A percentile compares a stretch with the other conserved stretches of the same genome.
phyloP scores from a whole-genome alignment of 2,888 invertebrate genomes.

The Toxonevra muliebris region DNA sequence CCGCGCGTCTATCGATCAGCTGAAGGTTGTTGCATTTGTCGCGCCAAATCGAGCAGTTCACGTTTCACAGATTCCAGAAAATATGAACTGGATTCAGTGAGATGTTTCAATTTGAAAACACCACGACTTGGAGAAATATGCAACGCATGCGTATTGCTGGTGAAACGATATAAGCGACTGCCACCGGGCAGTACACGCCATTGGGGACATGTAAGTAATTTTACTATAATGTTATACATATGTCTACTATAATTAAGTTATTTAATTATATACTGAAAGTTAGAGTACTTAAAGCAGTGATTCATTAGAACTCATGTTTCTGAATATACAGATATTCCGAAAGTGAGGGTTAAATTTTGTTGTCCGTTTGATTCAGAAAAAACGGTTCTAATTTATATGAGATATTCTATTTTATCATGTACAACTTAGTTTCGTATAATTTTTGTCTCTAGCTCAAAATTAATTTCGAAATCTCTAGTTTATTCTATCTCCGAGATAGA shows the following conservation, averaged over 20 bases:
- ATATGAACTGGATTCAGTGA: slow-evolving; percentile 82
- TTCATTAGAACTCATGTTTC: no score
- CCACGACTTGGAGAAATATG: slow-evolving; percentile 84
- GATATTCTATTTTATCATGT: no score
- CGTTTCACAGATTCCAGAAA: slow-evolving; percentile 85
- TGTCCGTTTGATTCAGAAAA: no score
- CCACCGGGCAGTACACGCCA: slow-evolving; percentile 76
- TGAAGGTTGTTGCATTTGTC: slow-evolving; percentile 87
- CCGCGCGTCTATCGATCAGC: slow-evolving; percentile 85
- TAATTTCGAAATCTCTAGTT: no score
- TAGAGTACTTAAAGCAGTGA: not conserved
- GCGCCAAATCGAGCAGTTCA: slow-evolving; percentile 87
- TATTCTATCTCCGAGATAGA: no score
- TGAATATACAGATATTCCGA: no score
- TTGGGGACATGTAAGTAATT: slow-evolving; percentile 78
- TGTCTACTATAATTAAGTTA: not conserved
- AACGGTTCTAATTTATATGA: no score
- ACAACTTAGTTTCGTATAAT: no score
- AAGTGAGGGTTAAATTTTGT: no score
- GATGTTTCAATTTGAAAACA: slow-evolving; percentile 79
- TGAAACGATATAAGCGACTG: slow-evolving; percentile 82
- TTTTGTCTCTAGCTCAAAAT: no score
- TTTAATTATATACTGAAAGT: no score
- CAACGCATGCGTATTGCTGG: slow-evolving; percentile 85
- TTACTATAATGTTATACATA: not conserved